Evolutionary conservation across 2,888 invertebrate species (phyloP), one percentile per base, ranked within the genome.

Genomic region (Podotricha telesiphe): DNA sequence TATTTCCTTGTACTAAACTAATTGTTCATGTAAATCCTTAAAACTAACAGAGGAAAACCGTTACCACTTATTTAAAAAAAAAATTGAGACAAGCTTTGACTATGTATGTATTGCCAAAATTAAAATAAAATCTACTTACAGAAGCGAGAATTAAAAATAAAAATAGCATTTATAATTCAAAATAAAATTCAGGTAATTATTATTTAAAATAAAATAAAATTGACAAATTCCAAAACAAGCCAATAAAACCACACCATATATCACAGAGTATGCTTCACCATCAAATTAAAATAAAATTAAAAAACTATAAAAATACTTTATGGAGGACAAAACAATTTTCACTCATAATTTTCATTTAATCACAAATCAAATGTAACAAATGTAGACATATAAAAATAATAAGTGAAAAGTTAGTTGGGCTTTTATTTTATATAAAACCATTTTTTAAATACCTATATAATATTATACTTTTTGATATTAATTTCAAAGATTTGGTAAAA

Each of bases 221-320:
- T 42, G 42, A 42, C 42, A 37, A 62, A 62, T 8, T 17, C 17
- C n/a, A n/a, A 13, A 61, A 10, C 6, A 34, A 37, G 34, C 15
- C 19, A 13, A 37, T 34, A 37, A 34, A 62, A 62, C 56, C 61
- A 53, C 64, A 71, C 61, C 58, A 64, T 59, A 55, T 62, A 77
- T 77, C 77, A 77, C 77, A 77, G 77, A 74, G 71, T 73, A 74
- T 67, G 70, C 74, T 74, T 70, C 62, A 69, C 67, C 55, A 55
- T 66, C 15, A 40, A 59, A 65, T 22, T 42, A 50, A 59, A 19
- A 59, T 20, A 48, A 50, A 50, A 5, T 13, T 42, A 28, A 4
- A 28, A 28, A 28, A 28, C 2, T 6, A 4, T 28, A 28, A 28
- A 22, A 59, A 22, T n/a, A 20, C 42, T 42, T 59, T 59, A 59